phyloP scores from a whole-genome alignment of 2,113 vertebrate species.

The Microtus oregoni region DNA sequence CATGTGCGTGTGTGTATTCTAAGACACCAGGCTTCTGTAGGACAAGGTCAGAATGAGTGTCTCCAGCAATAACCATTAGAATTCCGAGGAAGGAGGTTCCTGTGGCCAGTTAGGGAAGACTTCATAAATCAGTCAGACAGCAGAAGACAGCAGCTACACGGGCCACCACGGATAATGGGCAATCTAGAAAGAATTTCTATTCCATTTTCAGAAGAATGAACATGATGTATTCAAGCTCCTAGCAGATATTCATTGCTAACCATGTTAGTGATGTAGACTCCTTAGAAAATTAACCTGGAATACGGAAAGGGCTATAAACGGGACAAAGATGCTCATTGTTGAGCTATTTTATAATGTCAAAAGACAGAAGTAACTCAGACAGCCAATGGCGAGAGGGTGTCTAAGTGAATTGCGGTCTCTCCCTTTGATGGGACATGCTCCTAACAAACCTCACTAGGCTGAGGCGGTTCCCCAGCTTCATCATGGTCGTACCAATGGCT shows the following conservation, averaged over 20 bases:
- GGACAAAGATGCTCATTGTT: background rate
- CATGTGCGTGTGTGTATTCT: background rate
- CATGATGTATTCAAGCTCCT: background rate
- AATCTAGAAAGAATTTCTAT: conserved; percentile 28
- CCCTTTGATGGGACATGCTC: background rate
- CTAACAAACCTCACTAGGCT: background rate
- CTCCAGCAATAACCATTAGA: background rate
- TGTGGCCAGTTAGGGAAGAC: background rate
- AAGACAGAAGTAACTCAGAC: conserved; percentile 9
- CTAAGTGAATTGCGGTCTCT: background rate
- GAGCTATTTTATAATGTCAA: conserved; percentile 23
- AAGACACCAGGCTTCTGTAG: background rate
- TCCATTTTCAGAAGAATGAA: conserved; percentile 48
- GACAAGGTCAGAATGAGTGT: background rate
- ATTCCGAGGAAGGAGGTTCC: conserved; percentile 3
- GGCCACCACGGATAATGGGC: background rate
- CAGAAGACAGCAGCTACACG: background rate
- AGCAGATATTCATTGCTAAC: conserved; percentile 44
- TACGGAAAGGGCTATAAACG: conserved; percentile 14
- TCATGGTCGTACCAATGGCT: background rate
- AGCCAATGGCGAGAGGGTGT: background rate
- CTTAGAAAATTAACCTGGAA: conserved; percentile 64
- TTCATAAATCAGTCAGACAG: conserved; percentile 21
- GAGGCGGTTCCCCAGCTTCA: background rate
- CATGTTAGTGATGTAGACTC: conserved; percentile 10